These are phyloP conservation scores for Mythimna albipuncta DNA, from an alignment of 2,888 invertebrate species.

Conservation along the genomic window DNA sequence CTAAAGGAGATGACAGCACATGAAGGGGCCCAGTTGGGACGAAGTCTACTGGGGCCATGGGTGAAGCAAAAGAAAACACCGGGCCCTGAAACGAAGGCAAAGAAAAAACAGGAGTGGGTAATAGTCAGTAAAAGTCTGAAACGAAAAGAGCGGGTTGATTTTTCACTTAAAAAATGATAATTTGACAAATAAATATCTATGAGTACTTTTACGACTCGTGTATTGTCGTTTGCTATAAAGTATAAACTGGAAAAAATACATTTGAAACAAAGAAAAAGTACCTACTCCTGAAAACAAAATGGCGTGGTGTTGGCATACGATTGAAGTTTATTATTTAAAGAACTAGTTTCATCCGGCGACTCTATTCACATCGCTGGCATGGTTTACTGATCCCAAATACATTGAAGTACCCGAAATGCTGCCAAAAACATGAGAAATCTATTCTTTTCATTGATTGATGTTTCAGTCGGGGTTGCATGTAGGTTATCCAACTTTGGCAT, in stretches of 20 bases:
- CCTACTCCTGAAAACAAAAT: background rate
- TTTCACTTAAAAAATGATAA: no score
- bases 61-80: no score
- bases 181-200: no score
- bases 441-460: background rate
- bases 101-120: no score
- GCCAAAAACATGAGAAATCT: constrained; percentile 15
- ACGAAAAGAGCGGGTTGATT: no score
- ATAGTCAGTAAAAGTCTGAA: no score
- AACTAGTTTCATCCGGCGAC: constrained; percentile 3
- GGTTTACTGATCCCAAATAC: background rate
- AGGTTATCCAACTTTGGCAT: background rate
- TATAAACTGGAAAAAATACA: background rate
- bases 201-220: no score
- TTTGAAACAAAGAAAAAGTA: background rate
- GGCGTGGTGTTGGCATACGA: constrained; percentile 12
- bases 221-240: no score
- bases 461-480: background rate
- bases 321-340: constrained; percentile 24
- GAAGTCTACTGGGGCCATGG: no score
- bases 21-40: no score
- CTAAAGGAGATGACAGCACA: no score
- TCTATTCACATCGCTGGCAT: constrained; percentile 4
- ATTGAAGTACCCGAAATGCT: background rate
- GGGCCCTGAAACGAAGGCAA: no score